Evolutionary conservation across 2,113 vertebrate species (phyloP).

Genomic region (Mormyrus lacerda): DNA sequence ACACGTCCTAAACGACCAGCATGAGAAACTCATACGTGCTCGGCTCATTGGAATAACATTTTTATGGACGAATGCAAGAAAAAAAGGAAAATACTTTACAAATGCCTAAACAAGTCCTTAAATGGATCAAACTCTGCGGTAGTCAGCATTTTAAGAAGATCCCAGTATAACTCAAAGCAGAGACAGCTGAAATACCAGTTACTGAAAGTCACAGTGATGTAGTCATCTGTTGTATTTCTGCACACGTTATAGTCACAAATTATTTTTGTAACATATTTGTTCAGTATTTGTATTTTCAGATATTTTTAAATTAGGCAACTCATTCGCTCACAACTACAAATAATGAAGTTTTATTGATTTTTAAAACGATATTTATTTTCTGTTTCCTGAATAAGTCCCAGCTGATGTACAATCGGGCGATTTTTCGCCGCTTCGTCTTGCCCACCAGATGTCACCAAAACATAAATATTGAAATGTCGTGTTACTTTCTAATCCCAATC

Average conservation of each 20-base stretch:
- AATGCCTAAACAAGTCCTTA: not conserved
- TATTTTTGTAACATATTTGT: not conserved
- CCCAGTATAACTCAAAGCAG: not conserved
- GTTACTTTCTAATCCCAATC: not conserved
- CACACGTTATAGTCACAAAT: not conserved
- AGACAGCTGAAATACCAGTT: not conserved
- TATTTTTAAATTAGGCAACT: not conserved
- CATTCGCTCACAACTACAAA: not conserved
- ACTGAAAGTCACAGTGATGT: not conserved
- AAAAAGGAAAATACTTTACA: not conserved
- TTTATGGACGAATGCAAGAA: not conserved
- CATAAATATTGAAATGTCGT: not conserved
- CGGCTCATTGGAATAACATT: not conserved
- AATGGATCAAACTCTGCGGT: not conserved
- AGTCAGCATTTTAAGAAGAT: not conserved
- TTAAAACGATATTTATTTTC: not conserved
- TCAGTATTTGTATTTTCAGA: not conserved
- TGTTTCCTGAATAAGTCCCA: not conserved
- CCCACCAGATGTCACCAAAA: conserved; percentile 16
- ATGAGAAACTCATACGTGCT: not conserved
- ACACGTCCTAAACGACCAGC: not conserved
- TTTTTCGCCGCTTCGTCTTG: not conserved
- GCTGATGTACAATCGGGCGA: not conserved
- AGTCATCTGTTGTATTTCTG: not conserved
- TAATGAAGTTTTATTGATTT: not conserved